Base-by-base conservation (phyloP, 2,888 invertebrate species). In the Polia nebulosa region DNA sequence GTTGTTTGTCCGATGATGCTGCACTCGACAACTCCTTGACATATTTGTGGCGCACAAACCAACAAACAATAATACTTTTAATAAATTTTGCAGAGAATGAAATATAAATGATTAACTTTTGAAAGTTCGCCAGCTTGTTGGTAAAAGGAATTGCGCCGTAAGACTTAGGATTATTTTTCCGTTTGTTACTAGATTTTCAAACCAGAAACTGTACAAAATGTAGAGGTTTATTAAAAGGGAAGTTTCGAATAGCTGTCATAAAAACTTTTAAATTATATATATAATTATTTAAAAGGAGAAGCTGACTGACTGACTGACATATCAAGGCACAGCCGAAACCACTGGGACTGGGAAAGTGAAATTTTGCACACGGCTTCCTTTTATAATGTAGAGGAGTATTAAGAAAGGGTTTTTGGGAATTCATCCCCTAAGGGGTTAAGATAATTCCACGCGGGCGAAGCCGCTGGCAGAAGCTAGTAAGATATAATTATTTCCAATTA, bases 31-130 rank as follows among this genome's bases (percentile, higher is more conserved):
- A 25, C 61, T 34, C 17, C 13, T 20, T 2, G 2, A 52, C 39
- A 53, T 20, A 39, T 65, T 34, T 47, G 65, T 58, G 36, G 25
- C 15, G 2, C 25, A 27, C 25, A 9, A 32, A 49, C 25, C 6
- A 15, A 60, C 36, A 51, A 60, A 51, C 15, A 51, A 11, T 4
- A 2, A 47, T 36, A 59, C 9, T 58, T 9, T 22, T 57, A 15
- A 20, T 9, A 27, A n/a, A 34, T 47, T 6, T 0, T 25, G 17
- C n/a, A 13, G 22, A 22, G 15, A 9, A 32, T 22, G 13, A 22
- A 32, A 11, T 29, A 17, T 9, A 36, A 36, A 9, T 55, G 1
- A 25, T 53, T n/a, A 56, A 13, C 11, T 56, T 39, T 36, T 20
- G 8, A 20, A 39, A 29, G 27, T 27, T 39, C 3, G 9, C 15